Evolutionary conservation across 92 coral and sea anemone genomes (phyloP), one percentile per base, ranked within the genome.

Genomic region (Paragorgia papillata): DNA sequence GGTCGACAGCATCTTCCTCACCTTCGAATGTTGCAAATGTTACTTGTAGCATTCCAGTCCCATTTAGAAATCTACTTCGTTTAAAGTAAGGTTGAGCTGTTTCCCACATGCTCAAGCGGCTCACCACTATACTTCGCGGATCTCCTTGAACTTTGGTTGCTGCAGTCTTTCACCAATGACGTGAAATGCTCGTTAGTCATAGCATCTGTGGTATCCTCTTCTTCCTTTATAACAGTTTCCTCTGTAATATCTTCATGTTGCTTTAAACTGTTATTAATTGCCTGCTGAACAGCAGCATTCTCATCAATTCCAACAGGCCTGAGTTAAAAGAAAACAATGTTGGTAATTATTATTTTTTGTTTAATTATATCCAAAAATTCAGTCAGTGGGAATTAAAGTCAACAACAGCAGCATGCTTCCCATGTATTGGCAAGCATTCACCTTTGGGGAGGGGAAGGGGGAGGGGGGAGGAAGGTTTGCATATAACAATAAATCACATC

Each of bases 291-390:
- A 61, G 88, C 88, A 31, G 22, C 57, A 43, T 56, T 19, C 37
- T 78, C 88, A 79, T 82, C 80, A 24, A 78, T 50, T 26, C 88
- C 88, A 78, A 78, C 27, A 27, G 84, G 80, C 26, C 88, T 84
- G 44, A 1, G 44, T 41, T 1, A 32, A 48, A 34, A 17, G 17
- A 35, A 65, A 2, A 65, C 43, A 37, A 37, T 37, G 43, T 37
- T 37, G 43, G 12, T 4, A 37, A 12, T 37, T 37, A 37, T 37
- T 37, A 37, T 5, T 5, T 37, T 5, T 5, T 12, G 43, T 37
- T 4, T 12, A 37, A 37, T n/a, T n/a, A n/a, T n/a, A n/a, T n/a
- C n/a, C n/a, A n/a, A n/a, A n/a, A 37, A 37, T 37, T 37, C 5
- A 37, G 5, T 37, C 12, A 37, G 43, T 37, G 43, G 43, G 43